phyloP scores from a whole-genome alignment of 2,113 vertebrate species.

The Struthidea cinerea region DNA sequence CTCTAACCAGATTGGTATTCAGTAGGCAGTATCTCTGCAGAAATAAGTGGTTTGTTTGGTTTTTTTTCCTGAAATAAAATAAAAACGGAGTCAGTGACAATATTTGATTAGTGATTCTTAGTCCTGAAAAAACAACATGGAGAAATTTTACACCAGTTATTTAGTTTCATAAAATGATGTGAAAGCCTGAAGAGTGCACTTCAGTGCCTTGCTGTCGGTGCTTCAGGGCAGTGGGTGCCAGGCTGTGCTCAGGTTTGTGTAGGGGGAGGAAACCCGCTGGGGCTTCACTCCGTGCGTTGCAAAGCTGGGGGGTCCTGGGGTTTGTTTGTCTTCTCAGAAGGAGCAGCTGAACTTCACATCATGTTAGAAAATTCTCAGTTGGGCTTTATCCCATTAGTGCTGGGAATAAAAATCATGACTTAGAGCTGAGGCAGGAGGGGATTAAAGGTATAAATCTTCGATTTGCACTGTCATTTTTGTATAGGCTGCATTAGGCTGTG shows the following conservation, averaged over 20 bases:
- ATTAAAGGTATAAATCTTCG: constrained; percentile 16
- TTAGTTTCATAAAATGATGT: neutral
- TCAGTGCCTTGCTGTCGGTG: accelerated
- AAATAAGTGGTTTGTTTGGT: neutral
- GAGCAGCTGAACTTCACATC: neutral
- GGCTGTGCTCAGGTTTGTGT: neutral
- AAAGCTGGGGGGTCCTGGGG: neutral
- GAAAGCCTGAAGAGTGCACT: neutral
- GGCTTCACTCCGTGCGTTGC: accelerated
- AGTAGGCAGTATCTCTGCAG: neutral
- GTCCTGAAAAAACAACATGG: neutral
- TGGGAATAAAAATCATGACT: neutral
- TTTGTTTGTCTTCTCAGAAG: neutral
- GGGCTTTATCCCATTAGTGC: neutral
- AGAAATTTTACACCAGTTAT: neutral
- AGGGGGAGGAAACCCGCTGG: neutral
- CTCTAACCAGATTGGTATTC: neutral
- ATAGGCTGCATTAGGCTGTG: neutral
- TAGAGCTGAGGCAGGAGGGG: neutral
- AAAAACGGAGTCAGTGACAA: neutral
- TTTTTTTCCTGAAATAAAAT: neutral
- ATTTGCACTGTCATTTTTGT: neutral
- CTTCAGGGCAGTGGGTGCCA: accelerated
- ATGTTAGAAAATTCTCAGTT: neutral
- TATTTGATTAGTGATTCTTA: neutral